These are phyloP conservation scores for Eumeta japonica DNA, from an alignment of 1,140 invertebrate genomes.

Conservation along the genomic window DNA sequence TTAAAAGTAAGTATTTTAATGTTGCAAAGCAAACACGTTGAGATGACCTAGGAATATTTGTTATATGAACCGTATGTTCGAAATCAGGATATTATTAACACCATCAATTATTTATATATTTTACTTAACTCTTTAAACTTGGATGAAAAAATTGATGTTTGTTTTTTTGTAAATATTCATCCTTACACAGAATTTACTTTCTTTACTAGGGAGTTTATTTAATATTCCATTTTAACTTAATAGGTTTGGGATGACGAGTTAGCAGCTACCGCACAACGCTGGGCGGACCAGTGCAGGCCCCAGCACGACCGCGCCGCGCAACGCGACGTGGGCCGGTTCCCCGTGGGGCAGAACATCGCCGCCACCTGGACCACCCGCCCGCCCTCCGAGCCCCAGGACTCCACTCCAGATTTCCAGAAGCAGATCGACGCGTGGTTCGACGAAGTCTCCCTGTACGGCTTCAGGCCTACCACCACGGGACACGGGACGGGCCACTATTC, in stretches of 20 bases:
- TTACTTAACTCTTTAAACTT: too few relatives aligned
- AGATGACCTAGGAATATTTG: too few relatives aligned
- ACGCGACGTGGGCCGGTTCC: slow-evolving; percentile 66
- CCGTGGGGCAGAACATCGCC: slow-evolving; percentile 80
- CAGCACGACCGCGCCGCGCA: slow-evolving; percentile 65
- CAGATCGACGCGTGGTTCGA: slow-evolving; percentile 79
- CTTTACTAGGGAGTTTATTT: too few relatives aligned
- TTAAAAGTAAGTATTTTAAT: too few relatives aligned
- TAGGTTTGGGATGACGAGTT: slow-evolving; percentile 86
- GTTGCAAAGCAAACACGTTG: too few relatives aligned
- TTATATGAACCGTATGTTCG: too few relatives aligned
- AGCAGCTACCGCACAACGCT: slow-evolving; percentile 75
- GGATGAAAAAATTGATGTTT: too few relatives aligned
- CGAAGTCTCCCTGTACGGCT: slow-evolving; percentile 73
- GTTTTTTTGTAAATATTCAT: too few relatives aligned
- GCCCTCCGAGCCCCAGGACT: slow-evolving; percentile 58
- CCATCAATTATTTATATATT: too few relatives aligned
- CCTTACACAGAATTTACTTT: too few relatives aligned
- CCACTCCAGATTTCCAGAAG: slow-evolving; percentile 68
- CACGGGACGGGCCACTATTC: slow-evolving; percentile 77
- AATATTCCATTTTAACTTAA: slow-evolving; percentile 3
- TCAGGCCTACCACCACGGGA: slow-evolving; percentile 63
- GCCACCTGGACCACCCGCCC: slow-evolving; percentile 74
- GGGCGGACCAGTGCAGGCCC: slow-evolving; percentile 77
- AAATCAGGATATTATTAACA: too few relatives aligned